Percentiles rank a stretch among this genome's conserved stretches.
Conservation (phyloP, 2,113 vertebrate species). For the Pelvicachromis taeniatus region DNA sequence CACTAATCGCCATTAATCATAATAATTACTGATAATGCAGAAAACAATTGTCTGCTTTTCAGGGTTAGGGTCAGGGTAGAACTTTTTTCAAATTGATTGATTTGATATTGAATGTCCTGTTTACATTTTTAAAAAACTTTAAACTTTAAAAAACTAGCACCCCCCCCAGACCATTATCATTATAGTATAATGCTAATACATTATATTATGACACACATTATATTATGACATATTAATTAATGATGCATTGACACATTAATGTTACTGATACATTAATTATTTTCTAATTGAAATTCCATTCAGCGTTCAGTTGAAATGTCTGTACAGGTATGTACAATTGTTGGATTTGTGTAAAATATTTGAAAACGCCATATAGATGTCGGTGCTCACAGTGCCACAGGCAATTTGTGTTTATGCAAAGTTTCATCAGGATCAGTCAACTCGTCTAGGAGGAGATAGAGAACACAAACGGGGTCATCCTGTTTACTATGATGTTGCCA, state of each 20-base stretch:
- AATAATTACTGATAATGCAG: background rate
- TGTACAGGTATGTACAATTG: background rate
- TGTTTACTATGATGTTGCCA: background rate
- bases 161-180: no score
- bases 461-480: background rate
- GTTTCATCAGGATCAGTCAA: background rate
- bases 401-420: background rate
- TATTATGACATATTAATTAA: background rate
- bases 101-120: no score
- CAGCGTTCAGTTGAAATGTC: background rate
- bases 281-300: background rate
- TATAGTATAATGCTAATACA: no score
- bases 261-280: background rate
- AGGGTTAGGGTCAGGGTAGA: background rate
- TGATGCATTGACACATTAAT: background rate
- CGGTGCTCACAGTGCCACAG: no score
- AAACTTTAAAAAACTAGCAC: no score
- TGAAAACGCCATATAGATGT: no score
- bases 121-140: no score
- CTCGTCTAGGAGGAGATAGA: background rate
- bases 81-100: background rate
- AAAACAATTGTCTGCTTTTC: background rate
- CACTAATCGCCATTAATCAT: background rate
- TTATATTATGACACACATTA: background rate
- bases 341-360: no score